Conservation (phyloP, 2,888 invertebrate genomes). For the Lepidocyrtinus sp. region DNA sequence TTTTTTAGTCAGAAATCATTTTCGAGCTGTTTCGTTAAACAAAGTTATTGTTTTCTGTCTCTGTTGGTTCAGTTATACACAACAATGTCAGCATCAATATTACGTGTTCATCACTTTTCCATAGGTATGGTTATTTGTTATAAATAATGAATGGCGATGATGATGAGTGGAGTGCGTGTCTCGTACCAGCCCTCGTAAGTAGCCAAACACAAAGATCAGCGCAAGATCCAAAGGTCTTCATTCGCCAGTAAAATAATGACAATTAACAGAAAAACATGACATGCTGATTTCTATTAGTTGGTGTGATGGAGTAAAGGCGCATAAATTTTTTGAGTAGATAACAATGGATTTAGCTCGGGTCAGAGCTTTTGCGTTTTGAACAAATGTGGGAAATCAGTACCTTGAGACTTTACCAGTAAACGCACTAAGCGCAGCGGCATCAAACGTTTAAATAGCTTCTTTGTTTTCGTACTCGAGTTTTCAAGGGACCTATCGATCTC, state of each 20-base stretch:
- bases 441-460: background rate
- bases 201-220: background rate
- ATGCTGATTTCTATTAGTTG: background rate
- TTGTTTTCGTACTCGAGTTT: too few relatives aligned
- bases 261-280: background rate
- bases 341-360: background rate
- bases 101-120: background rate
- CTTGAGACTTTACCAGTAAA: conserved; percentile 27
- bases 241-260: background rate
- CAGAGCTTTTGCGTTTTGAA: background rate
- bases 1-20: background rate
- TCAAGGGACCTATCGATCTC: too few relatives aligned
- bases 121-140: background rate
- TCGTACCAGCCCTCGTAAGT: background rate
- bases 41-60: background rate
- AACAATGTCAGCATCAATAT: background rate
- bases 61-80: background rate
- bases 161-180: background rate
- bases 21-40: background rate
- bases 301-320: background rate
- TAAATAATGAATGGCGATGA: background rate
- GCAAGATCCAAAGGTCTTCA: background rate
- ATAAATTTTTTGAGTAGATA: background rate
- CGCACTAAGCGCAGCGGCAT: background rate
- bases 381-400: conserved; percentile 36